Evolutionary conservation across 30 jellyfish, hydroid and myxozoan genomes (phyloP), one percentile per base, ranked within the genome.

Genomic region (Pelagia noctiluca): DNA sequence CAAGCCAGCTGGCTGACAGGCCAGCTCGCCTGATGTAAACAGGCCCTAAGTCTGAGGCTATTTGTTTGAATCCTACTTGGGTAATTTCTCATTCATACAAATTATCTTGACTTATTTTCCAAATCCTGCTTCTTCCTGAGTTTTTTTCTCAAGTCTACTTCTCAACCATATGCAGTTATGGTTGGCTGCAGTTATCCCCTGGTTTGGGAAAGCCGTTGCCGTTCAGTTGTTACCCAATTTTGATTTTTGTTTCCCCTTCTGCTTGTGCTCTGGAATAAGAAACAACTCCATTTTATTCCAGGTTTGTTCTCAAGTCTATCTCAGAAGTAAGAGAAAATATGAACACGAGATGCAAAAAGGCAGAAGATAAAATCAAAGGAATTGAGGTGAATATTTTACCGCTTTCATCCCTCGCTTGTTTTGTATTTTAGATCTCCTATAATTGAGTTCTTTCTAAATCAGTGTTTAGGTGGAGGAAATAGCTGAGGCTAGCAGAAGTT

Each of bases 321-420:
- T 75, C 63, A 11, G 88, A 93, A 34, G 86, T 83, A 0, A 88
- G 78, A 48, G 85, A 49, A 21, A 71, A 78, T 42, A 48, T 93
- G 16, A 60, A 87, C 21, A 82, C 49, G 21, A 75, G 79, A 68
- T 83, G 85, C 22, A 63, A 66, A 52, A 86, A 88, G 22, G 99
- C 97, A 5, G 96, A 88, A 75, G 92, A 74, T 3, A 93, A 93
- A 73, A 93, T 93, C 66, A 93, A 93, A 75, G 89, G 97, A 4
- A 68, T 93, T 0, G 99, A 93, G 85, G 96, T 80, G 35, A 36
- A 83, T 31, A 26, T 19, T 35, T 49, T 13, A 3, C 8, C 16
- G 57, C 57, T 42, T 8, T 42, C 12, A 8, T 5, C 57, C 16
- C 57, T 42, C 12, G 12, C 16, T 5, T 42, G 16, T 42, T 42